Conservation (phyloP, 1,140 invertebrate species). For the Zaprionus inermis region DNA sequence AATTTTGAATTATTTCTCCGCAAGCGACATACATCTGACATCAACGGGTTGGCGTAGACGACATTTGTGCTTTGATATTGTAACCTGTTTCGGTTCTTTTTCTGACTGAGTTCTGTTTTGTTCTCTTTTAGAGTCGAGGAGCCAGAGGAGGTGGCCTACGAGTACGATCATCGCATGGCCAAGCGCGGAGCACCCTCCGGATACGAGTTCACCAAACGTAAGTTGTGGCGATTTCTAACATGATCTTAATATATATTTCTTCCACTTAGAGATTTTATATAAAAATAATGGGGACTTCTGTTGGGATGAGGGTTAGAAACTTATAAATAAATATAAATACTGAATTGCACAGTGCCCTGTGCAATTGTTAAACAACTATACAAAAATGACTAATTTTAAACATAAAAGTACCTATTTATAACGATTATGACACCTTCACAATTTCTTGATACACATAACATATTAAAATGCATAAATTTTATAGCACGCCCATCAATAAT, state of each 20-base stretch:
- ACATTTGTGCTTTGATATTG: constrained; percentile 22
- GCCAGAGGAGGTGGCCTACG: constrained; percentile 67
- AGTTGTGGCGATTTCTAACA: constrained; percentile 35
- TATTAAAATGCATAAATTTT: constrained; percentile 74
- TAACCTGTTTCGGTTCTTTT: neutral
- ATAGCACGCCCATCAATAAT: constrained; percentile 82
- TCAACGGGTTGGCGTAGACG: neutral
- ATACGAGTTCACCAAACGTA: constrained; percentile 76
- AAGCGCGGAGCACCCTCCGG: constrained; percentile 60
- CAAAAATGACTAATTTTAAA: constrained; percentile 35
- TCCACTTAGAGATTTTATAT: neutral
- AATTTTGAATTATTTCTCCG: constrained; percentile 58
- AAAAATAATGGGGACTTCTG: neutral
- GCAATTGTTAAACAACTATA: constrained; percentile 20
- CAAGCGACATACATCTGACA: constrained; percentile 18
- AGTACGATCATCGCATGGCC: constrained; percentile 69
- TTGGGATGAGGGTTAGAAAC: constrained; percentile 17
- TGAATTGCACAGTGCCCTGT: constrained; percentile 19
- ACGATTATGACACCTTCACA: constrained; percentile 19
- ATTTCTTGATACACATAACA: constrained; percentile 47
- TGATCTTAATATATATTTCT: neutral
- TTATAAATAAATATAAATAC: constrained; percentile 30
- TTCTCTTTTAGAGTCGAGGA: constrained; percentile 66
- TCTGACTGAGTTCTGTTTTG: constrained; percentile 17
- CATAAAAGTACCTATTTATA: constrained; percentile 44